Conservation (phyloP, 2,113 vertebrate species). For the Talpa occidentalis region DNA sequence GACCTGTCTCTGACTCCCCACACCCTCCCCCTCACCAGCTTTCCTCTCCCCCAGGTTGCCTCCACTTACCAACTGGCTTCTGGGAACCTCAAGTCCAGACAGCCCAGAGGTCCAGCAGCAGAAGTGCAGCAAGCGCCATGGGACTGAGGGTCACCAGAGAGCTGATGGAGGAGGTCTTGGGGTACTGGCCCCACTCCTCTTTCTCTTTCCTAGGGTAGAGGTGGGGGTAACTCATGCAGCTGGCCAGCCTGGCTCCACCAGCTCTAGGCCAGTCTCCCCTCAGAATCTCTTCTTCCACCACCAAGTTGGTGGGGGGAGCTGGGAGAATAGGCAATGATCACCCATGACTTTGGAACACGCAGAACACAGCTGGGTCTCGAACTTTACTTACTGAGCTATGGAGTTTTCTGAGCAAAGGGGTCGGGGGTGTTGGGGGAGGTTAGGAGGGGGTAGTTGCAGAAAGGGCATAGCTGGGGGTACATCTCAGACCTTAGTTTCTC, state of each 20-base stretch:
- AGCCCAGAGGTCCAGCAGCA: fast-evolving
- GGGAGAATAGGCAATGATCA: background rate
- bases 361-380: background rate
- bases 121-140: fast-evolving
- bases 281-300: background rate
- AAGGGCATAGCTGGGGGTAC: fast-evolving
- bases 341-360: background rate
- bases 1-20: background rate
- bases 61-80: background rate
- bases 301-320: background rate
- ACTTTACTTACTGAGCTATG: background rate
- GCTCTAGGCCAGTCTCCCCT: background rate
- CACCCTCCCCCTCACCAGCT: fast-evolving
- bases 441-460: fast-evolving
- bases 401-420: background rate
- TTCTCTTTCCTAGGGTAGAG: background rate
- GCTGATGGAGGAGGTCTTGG: fast-evolving
- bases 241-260: background rate
- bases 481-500: background rate
- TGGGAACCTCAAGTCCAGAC: background rate
- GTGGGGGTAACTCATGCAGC: background rate
- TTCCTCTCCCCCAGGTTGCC: too few relatives aligned
- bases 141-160: fast-evolving
- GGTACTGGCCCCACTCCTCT: fast-evolving
- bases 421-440: background rate